phyloP scores from a whole-genome alignment of 2,888 invertebrate genomes.

The Taenaris catops region DNA sequence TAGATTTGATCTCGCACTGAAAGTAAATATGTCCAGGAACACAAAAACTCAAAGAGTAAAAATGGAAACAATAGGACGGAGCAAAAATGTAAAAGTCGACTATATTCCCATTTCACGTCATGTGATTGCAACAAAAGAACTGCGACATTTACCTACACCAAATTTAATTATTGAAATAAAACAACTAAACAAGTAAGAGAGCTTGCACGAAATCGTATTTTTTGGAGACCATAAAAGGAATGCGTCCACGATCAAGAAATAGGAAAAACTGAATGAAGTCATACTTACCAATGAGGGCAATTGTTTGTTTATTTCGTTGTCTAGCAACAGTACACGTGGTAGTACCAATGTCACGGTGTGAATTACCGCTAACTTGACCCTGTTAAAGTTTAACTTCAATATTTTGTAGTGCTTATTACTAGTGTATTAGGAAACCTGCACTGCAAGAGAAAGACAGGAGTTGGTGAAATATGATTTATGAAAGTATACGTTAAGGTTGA shows the following conservation, averaged over 20 bases:
- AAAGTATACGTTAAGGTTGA: slow-evolving; percentile 1
- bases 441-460: neutral
- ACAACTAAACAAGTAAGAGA: too few relatives aligned
- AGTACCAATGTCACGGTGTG: slow-evolving; percentile 54
- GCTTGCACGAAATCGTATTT: too few relatives aligned
- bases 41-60: too few relatives aligned
- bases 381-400: slow-evolving; percentile 20
- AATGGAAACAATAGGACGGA: too few relatives aligned
- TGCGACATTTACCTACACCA: too few relatives aligned
- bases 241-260: slow-evolving; percentile 1
- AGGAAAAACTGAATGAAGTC: slow-evolving; percentile 41
- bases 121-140: too few relatives aligned
- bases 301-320: slow-evolving; percentile 49
- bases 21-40: too few relatives aligned
- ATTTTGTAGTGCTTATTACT: slow-evolving; percentile 7
- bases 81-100: too few relatives aligned
- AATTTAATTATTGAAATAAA: too few relatives aligned
- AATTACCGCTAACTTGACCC: slow-evolving; percentile 54
- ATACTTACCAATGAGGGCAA: slow-evolving; percentile 26
- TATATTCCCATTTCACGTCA: too few relatives aligned
- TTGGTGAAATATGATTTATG: neutral
- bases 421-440: slow-evolving; percentile 10
- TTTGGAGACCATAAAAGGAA: neutral
- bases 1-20: too few relatives aligned
- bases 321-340: slow-evolving; percentile 54